Evolutionary conservation across 2,888 invertebrate genomes (phyloP), one percentile per base, ranked within the genome.

Genomic region (Aromia moschata): DNA sequence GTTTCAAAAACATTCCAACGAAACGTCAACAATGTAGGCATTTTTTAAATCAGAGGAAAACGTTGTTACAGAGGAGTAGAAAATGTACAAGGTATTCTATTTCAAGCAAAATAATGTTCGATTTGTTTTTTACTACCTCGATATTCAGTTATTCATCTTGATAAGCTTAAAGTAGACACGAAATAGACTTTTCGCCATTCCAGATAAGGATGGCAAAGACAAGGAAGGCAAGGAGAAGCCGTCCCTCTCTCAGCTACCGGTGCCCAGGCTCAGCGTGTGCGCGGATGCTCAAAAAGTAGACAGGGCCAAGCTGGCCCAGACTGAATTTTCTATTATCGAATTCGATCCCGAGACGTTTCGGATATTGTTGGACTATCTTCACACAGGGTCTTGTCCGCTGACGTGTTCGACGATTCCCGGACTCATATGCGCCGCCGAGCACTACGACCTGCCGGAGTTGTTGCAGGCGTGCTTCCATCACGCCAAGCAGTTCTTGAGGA

Each of bases 401-500:
- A 95, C 95, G 1, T 96, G 95, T 81, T 91, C 93, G 69, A 93
- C 93, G 64, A 94, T 96, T 74, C 95, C 96, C 9, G 95, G 96
- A 0, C 86, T 96, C 20, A 93, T 96, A 67, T 96, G 95, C 78
- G 95, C 96, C 1, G 96, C 96, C 0, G 96, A 96, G 75, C 96
- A 96, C 79, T 96, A 95, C 79, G 96, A 96, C 81, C 84, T 96
- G 60, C 95, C 96, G 0, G 96, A 96, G 78, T 83, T 96, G 53
- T 84, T 96, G 61, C 95, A 96, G 77, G 96, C 96, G 9, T 96
- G 96, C 82, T 96, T 96, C 83, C 96, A 96, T 78, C 96, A 96
- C 75, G 94, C 95, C 72, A 96, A 96, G 79, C 95, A 96, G 80
- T 95, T 94, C 80, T 85, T 96, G 31, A 86, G 94, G 71, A 93